phyloP scores from a whole-genome alignment of 2,113 vertebrate genomes.

The Leiothrix lutea region DNA sequence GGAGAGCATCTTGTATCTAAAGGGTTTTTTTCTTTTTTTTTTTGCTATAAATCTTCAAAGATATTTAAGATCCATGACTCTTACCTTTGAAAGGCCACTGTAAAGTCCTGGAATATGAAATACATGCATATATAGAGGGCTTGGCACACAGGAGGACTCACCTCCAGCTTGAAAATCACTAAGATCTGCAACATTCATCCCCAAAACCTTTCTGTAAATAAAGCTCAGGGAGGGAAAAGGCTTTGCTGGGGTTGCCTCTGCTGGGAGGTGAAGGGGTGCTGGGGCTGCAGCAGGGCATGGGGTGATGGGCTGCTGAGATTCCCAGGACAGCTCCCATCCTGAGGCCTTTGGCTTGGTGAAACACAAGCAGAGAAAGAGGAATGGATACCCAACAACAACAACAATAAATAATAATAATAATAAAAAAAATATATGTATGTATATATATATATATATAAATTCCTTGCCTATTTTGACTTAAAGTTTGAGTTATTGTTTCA shows the following conservation, averaged over 20 bases:
- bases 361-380: neutral
- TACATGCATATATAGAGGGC: accelerated
- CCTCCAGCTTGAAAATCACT: neutral
- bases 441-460: no score
- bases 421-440: no score
- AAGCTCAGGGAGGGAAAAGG: neutral
- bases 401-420: no score
- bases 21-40: neutral
- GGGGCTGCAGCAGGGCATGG: neutral
- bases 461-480: neutral
- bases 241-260: neutral
- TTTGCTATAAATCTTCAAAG: neutral
- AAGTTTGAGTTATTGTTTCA: neutral
- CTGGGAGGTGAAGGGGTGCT: neutral
- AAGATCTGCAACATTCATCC: accelerated
- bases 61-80: neutral
- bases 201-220: neutral
- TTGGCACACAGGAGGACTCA: neutral
- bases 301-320: neutral
- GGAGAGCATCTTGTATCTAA: neutral
- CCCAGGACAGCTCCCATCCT: neutral
- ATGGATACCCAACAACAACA: neutral
- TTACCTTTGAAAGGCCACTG: neutral
- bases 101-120: neutral
- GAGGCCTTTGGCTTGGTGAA: neutral